Evolutionary conservation across 2,113 vertebrate genomes (phyloP).

Genomic region (Myiozetetes cayanensis): DNA sequence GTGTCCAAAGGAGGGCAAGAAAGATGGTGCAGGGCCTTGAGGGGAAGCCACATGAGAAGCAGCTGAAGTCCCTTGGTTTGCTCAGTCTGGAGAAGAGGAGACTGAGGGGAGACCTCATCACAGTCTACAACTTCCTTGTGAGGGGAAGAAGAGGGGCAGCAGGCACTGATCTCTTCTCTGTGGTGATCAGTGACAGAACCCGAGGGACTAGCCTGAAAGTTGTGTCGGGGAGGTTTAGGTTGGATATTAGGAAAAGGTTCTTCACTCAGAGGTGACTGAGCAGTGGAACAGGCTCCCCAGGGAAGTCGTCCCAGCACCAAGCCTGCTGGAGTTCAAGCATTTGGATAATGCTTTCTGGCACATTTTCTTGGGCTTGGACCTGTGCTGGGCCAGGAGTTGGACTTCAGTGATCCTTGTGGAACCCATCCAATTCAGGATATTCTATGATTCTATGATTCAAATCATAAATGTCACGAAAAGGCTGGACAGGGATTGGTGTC

Average conservation of each 20-base stretch:
- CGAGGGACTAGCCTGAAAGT: neutral
- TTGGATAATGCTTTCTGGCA: neutral
- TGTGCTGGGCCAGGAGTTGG: neutral
- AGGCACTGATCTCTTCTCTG: neutral
- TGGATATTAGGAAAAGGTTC: neutral
- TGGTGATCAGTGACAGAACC: neutral
- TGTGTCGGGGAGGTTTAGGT: neutral
- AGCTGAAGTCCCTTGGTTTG: neutral
- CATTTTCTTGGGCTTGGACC: neutral
- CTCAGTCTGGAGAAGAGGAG: neutral
- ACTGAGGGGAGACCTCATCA: neutral
- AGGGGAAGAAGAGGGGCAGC: neutral
- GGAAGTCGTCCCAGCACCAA: neutral
- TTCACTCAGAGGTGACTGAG: neutral
- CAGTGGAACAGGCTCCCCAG: neutral
- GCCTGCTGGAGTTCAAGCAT: neutral
- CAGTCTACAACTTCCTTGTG: neutral
- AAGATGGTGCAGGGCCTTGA: neutral
- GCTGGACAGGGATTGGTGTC: neutral
- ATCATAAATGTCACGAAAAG: neutral
- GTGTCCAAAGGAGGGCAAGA: neutral
- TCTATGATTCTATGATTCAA: neutral
- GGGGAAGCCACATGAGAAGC: neutral
- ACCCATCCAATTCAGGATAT: neutral
- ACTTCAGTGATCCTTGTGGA: neutral